Percentiles rank a stretch among this genome's conserved stretches.
phyloP scores from a whole-genome alignment of 2,888 invertebrate genomes.

The Tachystola acroxantha region DNA sequence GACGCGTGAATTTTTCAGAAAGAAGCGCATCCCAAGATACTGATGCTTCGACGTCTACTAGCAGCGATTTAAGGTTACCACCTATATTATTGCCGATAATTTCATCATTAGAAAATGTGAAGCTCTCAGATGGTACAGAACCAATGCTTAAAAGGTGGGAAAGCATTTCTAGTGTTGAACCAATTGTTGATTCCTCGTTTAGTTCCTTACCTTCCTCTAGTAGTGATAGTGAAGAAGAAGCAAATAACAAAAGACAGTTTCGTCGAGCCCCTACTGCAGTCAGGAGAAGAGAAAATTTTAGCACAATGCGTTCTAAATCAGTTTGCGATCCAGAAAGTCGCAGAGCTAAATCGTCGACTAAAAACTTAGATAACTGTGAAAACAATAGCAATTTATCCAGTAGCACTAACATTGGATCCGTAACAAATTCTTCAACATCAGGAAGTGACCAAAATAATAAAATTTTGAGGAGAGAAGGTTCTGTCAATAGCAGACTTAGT shows the following conservation, averaged over 20 bases:
- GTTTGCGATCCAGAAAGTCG: slow-evolving; percentile 71
- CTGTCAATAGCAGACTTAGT: slow-evolving; percentile 51
- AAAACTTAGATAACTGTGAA: slow-evolving; percentile 61
- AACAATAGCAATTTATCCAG: slow-evolving; percentile 63
- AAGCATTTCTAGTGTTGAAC: slow-evolving; percentile 84
- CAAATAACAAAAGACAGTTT: slow-evolving; percentile 50
- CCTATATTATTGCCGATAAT: slow-evolving; percentile 85
- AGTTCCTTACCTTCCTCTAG: slow-evolving; percentile 76
- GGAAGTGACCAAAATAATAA: slow-evolving; percentile 65
- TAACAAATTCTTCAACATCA: slow-evolving; percentile 66
- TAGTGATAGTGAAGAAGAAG: slow-evolving; percentile 69
- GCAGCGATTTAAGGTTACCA: slow-evolving; percentile 81
- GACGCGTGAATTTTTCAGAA: slow-evolving; percentile 72
- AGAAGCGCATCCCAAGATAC: slow-evolving; percentile 80
- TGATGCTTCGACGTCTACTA: slow-evolving; percentile 79
- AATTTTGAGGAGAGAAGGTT: slow-evolving; percentile 55
- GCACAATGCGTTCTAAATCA: slow-evolving; percentile 64
- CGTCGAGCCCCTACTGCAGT: slow-evolving; percentile 60
- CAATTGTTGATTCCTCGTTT: slow-evolving; percentile 82
- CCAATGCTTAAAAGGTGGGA: slow-evolving; percentile 74
- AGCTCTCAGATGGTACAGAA: slow-evolving; percentile 54
- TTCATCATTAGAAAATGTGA: slow-evolving; percentile 78
- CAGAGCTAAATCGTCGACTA: slow-evolving; percentile 37
- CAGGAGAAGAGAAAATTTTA: slow-evolving; percentile 58
- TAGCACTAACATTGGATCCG: slow-evolving; percentile 60